Evolutionary conservation across 2,113 vertebrate genomes (phyloP), one percentile per base, ranked within the genome.

Genomic region (Micronisus gabar): DNA sequence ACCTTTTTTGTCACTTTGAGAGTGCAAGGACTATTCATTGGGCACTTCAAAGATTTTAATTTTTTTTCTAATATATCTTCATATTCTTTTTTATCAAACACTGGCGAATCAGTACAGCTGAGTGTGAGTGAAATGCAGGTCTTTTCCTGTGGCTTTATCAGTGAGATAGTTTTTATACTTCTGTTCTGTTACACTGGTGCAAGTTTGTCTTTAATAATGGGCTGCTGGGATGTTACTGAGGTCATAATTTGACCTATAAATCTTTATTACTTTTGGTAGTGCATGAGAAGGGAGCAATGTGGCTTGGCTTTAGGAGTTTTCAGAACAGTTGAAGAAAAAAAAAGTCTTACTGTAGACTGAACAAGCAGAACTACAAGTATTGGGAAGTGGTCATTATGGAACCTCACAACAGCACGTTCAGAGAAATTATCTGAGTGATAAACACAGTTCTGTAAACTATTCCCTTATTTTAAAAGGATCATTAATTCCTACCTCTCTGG

Each of bases 291-390:
- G 48, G 30, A 62, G n/a, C 10, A 38, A 7, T 48, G 41, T 70
- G 47, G 14, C 45, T 85, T 81, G 55, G 25, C 70, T 93, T 71
- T 12, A 50, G 43, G 52, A 63, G 32, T 63, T 55, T 87, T 59
- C 47, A 59, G 41, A 70, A 36, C 27, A 78, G 29, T 47, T 94
- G n/a, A 84, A 93, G 26, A 15, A 62, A 72, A 63, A n/a, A 59
- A 18, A 56, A 11, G 1, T 34, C n/a, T 55, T 78, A 18, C 34
- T 68, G 36, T 66, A 36, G 47, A 34, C 32, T 73, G 36, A 74
- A 52, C n/a, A 81, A 56, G n/a, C 0, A 0, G 19, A 36, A 48
- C 47, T 81, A 11, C 21, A 62, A 48, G n/a, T 76, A 23, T 36
- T 58, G 55, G 74, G 56, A 87, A 45, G 29, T 20, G 20, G 8